These are phyloP conservation scores for Xylocopa sonorina DNA, from an alignment of 1,140 invertebrate genomes.

Conservation along the genomic window DNA sequence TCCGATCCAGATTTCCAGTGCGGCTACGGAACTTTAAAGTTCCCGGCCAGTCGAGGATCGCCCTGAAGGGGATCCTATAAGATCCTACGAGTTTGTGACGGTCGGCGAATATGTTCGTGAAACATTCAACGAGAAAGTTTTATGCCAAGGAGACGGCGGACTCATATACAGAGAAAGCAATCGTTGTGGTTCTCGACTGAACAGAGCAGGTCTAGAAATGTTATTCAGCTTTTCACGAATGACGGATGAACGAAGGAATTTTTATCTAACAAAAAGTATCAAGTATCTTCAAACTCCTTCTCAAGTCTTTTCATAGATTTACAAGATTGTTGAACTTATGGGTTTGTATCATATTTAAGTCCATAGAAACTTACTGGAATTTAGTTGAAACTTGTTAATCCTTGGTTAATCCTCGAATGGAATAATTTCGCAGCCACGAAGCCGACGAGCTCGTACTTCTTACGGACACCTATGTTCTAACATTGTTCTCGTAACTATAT, in stretches of 20 bases:
- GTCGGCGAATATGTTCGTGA: conserved; percentile 56
- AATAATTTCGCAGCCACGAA: conserved; percentile 47
- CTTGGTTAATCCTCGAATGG: too few relatives aligned
- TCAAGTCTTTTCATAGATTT: too few relatives aligned
- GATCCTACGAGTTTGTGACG: conserved; percentile 62
- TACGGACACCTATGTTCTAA: conserved; percentile 44
- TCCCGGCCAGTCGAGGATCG: conserved; percentile 46
- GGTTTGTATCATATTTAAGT: too few relatives aligned
- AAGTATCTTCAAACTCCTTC: too few relatives aligned
- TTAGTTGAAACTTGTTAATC: too few relatives aligned
- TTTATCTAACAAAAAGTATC: conserved; percentile 63
- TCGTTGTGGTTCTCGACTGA: neutral
- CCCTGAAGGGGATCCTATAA: conserved; percentile 53
- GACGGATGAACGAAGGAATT: neutral
- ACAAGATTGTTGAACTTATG: too few relatives aligned
- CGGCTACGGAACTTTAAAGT: conserved; percentile 60
- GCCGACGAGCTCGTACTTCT: conserved; percentile 69
- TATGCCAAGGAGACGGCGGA: conserved; percentile 18
- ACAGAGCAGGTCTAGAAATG: neutral
- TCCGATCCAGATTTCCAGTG: conserved; percentile 51
- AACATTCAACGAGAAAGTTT: conserved; percentile 64
- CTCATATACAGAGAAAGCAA: conserved; percentile 20
- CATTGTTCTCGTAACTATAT: conserved; percentile 44
- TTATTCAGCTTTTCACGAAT: neutral
- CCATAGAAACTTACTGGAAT: too few relatives aligned